Base-by-base conservation (phyloP, 2,888 invertebrate species). In the Empis livida region DNA sequence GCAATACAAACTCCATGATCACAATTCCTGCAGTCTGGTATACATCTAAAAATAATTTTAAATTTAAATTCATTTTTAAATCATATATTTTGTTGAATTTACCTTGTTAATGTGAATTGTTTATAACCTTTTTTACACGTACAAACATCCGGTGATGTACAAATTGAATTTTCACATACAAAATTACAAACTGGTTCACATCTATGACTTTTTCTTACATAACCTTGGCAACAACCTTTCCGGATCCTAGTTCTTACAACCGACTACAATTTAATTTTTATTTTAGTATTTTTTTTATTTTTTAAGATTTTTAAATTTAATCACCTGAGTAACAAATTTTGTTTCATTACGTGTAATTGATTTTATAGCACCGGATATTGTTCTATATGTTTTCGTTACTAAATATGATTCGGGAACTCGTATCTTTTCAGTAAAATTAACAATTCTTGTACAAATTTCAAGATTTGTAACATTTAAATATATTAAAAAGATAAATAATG, bases 51-150 rank as follows among this genome's bases (percentile, higher is more conserved):
- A 23, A 37, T n/a, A 17, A 32, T 17, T 16, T 31, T 31, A 10
- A 31, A n/a, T 37, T 9, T 15, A 5, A 20, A n/a, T n/a, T n/a
- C n/a, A n/a, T n/a, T n/a, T n/a, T n/a, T n/a, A n/a, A n/a, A 11
- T 23, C 8, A 2, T 20, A 10, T 41, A 13, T 6, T 23, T 23
- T 10, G 5, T 23, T 2, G 8, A 35, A 2, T 35, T 13, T 41
- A 41, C 41, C 23, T 20, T 20, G 20, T 17, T n/a, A n/a, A n/a
- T 3, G n/a, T 41, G 10, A 41, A 41, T 32, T 53, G 54, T 1
- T 49, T 53, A 46, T 66, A 74, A 3, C 73, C 73, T 1, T 43
- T 13, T 5, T 54, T 45, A 49, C 75, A 76, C 39, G 59, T 47
- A 16, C 71, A 71, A 3, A 42, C 49, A 47, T 71, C 57, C 0